These are phyloP conservation scores for Cyphomyrmex costatus DNA, from an alignment of 1,140 invertebrate genomes.

Conservation along the genomic window DNA sequence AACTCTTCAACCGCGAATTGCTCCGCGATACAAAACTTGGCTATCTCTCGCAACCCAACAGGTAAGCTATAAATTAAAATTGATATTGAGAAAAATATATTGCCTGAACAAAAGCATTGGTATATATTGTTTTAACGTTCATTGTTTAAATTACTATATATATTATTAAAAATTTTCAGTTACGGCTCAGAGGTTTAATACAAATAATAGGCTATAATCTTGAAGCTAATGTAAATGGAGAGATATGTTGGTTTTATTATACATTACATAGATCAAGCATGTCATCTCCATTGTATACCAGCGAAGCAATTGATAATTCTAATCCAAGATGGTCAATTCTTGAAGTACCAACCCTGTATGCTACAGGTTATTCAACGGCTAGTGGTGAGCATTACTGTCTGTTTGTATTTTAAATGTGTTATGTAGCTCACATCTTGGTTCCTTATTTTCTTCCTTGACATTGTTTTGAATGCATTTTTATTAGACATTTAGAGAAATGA, in stretches of 20 bases:
- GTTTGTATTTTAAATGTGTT: slow-evolving; percentile 59
- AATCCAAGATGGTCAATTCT: slow-evolving; percentile 92
- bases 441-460: not conserved
- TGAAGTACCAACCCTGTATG: slow-evolving; percentile 84
- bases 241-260: slow-evolving; percentile 90
- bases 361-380: slow-evolving; percentile 83
- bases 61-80: slow-evolving; percentile 71
- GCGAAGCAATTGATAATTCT: slow-evolving; percentile 91
- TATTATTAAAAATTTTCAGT: slow-evolving; percentile 81
- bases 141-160: no score
- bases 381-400: slow-evolving; percentile 80
- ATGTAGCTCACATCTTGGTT: not conserved
- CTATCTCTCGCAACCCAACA: slow-evolving; percentile 84
- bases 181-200: slow-evolving; percentile 91
- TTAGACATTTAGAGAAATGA: slow-evolving; percentile 29
- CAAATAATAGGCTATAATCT: slow-evolving; percentile 90
- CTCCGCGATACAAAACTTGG: slow-evolving; percentile 85
- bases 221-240: slow-evolving; percentile 79
- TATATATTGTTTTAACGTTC: not conserved
- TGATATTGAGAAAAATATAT: not conserved
- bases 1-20: slow-evolving; percentile 83
- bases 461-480: not conserved
- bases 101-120: not conserved
- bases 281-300: slow-evolving; percentile 95
- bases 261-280: slow-evolving; percentile 93